Evolutionary conservation across 2,888 invertebrate species (phyloP).

Genomic region (Emmelina monodactyla): DNA sequence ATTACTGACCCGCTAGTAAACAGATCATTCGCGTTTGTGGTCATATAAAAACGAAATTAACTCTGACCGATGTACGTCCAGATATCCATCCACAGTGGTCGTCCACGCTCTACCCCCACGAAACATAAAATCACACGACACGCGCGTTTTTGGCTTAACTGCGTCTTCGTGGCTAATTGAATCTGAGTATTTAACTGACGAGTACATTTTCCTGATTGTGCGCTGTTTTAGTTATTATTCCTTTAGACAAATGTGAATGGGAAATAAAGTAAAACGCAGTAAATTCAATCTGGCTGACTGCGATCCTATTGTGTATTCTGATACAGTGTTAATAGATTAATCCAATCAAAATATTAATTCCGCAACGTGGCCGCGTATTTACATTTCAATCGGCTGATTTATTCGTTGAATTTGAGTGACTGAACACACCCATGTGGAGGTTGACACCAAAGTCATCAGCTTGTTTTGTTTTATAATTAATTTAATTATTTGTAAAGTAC

Average conservation of each 20-base stretch:
- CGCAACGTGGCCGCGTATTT: slow-evolving; percentile 45
- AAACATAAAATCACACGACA: slow-evolving; percentile 35
- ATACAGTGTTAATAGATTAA: slow-evolving; percentile 61
- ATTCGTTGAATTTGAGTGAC: slow-evolving; percentile 37
- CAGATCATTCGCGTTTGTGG: slow-evolving; percentile 67
- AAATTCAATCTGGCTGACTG: slow-evolving; percentile 14
- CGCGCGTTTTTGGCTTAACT: slow-evolving; percentile 37
- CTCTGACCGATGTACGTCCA: slow-evolving; percentile 54
- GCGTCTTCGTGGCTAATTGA: slow-evolving; percentile 17
- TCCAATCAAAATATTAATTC: slow-evolving; percentile 64
- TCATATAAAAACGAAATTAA: slow-evolving; percentile 67
- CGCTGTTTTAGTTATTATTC: too few relatives aligned
- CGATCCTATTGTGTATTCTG: slow-evolving; percentile 36
- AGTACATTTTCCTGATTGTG: too few relatives aligned
- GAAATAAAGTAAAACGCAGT: not conserved
- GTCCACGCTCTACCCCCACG: slow-evolving; percentile 15
- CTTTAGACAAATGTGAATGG: not conserved
- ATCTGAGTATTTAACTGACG: not conserved
- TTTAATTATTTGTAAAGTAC: too few relatives aligned
- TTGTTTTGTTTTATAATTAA: slow-evolving; percentile 1
- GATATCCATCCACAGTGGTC: slow-evolving; percentile 38
- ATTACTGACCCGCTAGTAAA: slow-evolving; percentile 67
- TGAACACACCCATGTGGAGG: slow-evolving; percentile 17
- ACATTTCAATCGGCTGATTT: slow-evolving; percentile 51
- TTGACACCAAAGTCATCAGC: not conserved